Evolutionary conservation across 1,140 invertebrate genomes (phyloP).

Genomic region (Aphelinus atriplicis): DNA sequence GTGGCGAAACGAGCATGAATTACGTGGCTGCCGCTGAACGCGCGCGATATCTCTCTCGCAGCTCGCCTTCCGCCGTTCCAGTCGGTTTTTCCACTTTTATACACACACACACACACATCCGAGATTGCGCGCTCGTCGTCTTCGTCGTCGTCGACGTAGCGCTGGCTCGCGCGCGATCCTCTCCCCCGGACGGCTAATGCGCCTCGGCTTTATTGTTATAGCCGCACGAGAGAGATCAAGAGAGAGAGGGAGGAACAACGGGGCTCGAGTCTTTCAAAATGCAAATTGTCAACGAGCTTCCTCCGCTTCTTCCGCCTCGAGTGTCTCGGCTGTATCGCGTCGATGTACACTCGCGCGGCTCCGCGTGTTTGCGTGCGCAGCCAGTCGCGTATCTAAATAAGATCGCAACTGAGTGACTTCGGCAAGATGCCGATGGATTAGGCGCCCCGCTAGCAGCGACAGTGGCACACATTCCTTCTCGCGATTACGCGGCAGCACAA

Average conservation of each 20-base stretch:
- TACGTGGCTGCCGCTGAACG: constrained; percentile 8
- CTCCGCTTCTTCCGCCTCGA: too few relatives aligned
- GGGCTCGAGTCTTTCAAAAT: constrained; percentile 30
- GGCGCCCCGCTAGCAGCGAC: too few relatives aligned
- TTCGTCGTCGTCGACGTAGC: background rate
- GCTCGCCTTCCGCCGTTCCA: too few relatives aligned
- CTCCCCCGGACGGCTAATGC: background rate
- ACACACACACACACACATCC: background rate
- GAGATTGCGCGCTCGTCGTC: background rate
- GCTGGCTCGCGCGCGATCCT: background rate
- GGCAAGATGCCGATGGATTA: constrained; percentile 14
- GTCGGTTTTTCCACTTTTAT: constrained; percentile 2
- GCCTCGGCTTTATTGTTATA: constrained; percentile 12
- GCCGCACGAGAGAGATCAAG: background rate
- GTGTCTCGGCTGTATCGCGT: too few relatives aligned
- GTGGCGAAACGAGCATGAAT: constrained; percentile 25
- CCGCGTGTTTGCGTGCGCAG: background rate
- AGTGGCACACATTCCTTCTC: too few relatives aligned
- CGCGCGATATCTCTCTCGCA: background rate
- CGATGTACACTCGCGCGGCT: background rate
- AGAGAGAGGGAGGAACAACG: background rate
- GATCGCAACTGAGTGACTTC: constrained; percentile 22
- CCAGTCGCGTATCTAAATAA: constrained; percentile 26
- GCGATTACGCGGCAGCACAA: too few relatives aligned
- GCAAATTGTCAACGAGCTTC: constrained; percentile 16